These are phyloP conservation scores for Myotis pilosus DNA, from an alignment of 2,797 vertebrate species.

Conservation along the genomic window DNA sequence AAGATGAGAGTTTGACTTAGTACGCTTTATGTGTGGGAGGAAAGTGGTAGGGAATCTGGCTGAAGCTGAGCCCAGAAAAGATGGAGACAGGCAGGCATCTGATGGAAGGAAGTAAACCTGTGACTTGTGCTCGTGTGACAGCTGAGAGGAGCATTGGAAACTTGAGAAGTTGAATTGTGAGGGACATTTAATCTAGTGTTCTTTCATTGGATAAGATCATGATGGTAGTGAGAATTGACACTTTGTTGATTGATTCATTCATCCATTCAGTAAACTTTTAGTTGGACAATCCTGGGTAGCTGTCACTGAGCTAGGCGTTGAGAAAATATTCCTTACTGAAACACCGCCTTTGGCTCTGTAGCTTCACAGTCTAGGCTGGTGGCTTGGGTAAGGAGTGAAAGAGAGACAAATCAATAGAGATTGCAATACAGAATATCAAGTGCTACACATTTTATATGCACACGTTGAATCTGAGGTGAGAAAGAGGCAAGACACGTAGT, in stretches of 20 bases:
- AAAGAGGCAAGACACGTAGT: not conserved
- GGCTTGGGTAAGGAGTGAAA: not conserved
- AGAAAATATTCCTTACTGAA: not conserved
- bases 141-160: not conserved
- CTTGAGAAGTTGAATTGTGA: not conserved
- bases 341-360: not conserved
- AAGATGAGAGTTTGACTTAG: slow-evolving; percentile 70
- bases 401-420: not conserved
- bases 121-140: not conserved
- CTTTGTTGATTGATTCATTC: not conserved
- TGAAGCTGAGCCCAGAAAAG: not conserved
- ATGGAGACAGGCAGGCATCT: not conserved
- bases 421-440: not conserved
- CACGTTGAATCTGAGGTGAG: not conserved
- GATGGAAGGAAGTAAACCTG: not conserved
- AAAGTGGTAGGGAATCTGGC: slow-evolving; percentile 31
- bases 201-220: not conserved
- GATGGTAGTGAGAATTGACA: not conserved
- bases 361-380: not conserved
- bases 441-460: not conserved
- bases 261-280: not conserved
- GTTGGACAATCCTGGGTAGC: not conserved
- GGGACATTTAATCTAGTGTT: not conserved
- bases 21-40: slow-evolving; percentile 30
- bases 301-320: not conserved